Conservation (phyloP, 2,888 invertebrate species). For the Hoplodrina ambigua region DNA sequence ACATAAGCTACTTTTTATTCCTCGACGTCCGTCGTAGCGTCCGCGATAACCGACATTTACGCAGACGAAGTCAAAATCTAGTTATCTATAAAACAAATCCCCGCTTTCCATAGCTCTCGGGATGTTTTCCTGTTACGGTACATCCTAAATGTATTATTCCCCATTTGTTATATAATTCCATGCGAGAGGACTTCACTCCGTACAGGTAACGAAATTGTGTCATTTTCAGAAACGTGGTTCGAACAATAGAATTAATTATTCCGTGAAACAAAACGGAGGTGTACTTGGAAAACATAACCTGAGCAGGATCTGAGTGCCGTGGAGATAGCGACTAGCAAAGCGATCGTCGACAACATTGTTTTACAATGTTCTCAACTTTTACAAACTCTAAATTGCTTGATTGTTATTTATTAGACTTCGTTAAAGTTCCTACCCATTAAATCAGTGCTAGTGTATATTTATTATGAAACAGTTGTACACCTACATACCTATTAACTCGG, state of each 20-base stretch:
- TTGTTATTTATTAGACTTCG: conserved; percentile 19
- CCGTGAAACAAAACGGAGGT: conserved; percentile 49
- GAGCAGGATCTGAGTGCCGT: conserved; percentile 36
- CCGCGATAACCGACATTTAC: too few relatives aligned
- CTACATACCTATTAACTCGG: too few relatives aligned
- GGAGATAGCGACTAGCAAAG: conserved; percentile 31
- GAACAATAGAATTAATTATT: conserved; percentile 63
- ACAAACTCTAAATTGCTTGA: conserved; percentile 23
- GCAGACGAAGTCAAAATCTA: background rate
- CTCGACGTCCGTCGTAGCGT: too few relatives aligned
- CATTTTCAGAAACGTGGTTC: conserved; percentile 33
- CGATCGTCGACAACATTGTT: conserved; percentile 33
- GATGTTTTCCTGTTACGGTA: conserved; percentile 17
- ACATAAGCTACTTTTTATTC: too few relatives aligned
- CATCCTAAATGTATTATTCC: conserved; percentile 59
- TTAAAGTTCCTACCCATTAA: background rate
- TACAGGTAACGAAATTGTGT: conserved; percentile 50
- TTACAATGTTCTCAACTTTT: conserved; percentile 14
- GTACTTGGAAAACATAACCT: conserved; percentile 45
- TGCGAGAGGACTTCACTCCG: conserved; percentile 10
- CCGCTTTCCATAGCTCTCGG: conserved; percentile 10
- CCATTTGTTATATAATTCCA: conserved; percentile 28
- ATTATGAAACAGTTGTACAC: background rate
- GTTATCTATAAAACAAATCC: conserved; percentile 36
- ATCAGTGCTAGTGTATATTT: background rate